Evolutionary conservation across 2,113 vertebrate genomes (phyloP).

Genomic region (Bostrychus sinensis): DNA sequence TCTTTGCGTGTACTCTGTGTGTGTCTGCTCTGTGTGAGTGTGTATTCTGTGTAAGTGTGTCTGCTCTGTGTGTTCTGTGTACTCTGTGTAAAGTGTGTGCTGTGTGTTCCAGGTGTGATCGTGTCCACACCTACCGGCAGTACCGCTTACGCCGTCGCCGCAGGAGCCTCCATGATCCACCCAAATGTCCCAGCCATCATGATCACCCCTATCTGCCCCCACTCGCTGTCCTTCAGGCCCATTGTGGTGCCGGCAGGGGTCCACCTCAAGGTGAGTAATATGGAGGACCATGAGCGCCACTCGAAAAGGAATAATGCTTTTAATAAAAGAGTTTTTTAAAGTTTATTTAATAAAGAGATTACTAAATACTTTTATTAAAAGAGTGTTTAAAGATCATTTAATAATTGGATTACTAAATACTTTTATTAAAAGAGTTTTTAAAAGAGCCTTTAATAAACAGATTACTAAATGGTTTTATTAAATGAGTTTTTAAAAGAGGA

Average conservation of each 20-base stretch:
- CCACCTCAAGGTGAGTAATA: conserved; percentile 83
- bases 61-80: not conserved
- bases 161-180: conserved; percentile 86
- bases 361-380: too few relatives aligned
- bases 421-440: too few relatives aligned
- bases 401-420: too few relatives aligned
- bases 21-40: too few relatives aligned
- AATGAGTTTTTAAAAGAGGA: too few relatives aligned
- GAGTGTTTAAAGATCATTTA: too few relatives aligned
- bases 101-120: conserved; percentile 74
- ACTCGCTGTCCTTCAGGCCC: conserved; percentile 85
- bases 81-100: not conserved
- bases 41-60: not conserved
- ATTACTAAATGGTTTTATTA: too few relatives aligned
- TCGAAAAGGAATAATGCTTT: too few relatives aligned
- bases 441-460: too few relatives aligned
- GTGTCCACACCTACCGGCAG: conserved; percentile 84
- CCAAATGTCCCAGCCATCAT: conserved; percentile 86
- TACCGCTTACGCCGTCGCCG: conserved; percentile 82
- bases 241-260: conserved; percentile 85
- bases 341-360: too few relatives aligned
- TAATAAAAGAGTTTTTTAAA: too few relatives aligned
- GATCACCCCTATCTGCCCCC: conserved; percentile 86
- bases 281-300: too few relatives aligned
- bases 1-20: not conserved